Evolutionary conservation across 2,797 vertebrate species (phyloP), one percentile per base, ranked within the genome.

Genomic region (Zonotrichia albicollis): DNA sequence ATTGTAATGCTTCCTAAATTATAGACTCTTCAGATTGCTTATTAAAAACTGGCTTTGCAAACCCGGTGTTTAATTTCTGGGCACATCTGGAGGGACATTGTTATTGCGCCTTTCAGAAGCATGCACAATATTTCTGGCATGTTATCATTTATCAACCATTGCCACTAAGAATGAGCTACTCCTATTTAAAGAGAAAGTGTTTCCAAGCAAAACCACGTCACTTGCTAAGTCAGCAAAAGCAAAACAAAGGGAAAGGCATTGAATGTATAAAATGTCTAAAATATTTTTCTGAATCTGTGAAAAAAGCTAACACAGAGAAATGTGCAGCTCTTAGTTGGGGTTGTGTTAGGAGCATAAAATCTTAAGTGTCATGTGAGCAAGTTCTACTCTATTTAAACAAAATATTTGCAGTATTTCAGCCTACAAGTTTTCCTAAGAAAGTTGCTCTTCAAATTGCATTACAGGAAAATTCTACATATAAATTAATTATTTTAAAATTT

Each of bases 51-150:
- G 13, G 36, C 62, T 57, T 76, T 73, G 71, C 36, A 67, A 50
- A 95, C 84, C 64, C 34, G 15, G 42, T 92, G 18, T 76, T 93
- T 93, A 73, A 92, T 88, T 90, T 94, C 90, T 91, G 79, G 73
- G 55, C 38, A 58, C 60, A 82, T 87, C 51, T 94, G 87, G 87
- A 82, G n/a, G 77, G 60, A 81, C 32, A 65, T 95, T 94, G 74
- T 77, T 92, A 87, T 80, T 16, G 42, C 16, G 6, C 42, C 42
- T 87, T 89, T 88, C 81, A 86, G 82, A 81, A 71, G 22, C 29
- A 58, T 7, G 48, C 45, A 48, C 27, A 40, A 2, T 88, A 88
- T 78, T 91, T 89, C 50, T 89, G 58, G 43, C 58, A 74, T 78
- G 60, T 75, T 90, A 25, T 80, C 87, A 89, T 93, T 87, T 88